Percentiles rank a stretch among this genome's conserved stretches.
Evolutionary conservation across 2,888 invertebrate species (phyloP).

Genomic region (Pandemis corylana): DNA sequence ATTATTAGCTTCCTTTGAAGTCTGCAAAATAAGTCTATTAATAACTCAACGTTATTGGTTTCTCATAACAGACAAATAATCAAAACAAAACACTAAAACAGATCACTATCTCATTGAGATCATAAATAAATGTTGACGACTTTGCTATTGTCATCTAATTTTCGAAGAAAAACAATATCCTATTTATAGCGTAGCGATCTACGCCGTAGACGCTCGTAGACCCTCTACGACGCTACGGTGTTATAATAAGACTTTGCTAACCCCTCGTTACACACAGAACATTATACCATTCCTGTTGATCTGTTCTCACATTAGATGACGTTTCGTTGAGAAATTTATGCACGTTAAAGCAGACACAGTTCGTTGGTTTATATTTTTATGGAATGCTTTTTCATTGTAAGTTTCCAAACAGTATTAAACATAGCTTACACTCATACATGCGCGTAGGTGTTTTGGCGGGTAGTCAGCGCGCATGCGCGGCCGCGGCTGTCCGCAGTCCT

Average conservation of each 20-base stretch:
- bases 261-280: not conserved
- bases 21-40: not conserved
- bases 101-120: not conserved
- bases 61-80: conserved; percentile 2
- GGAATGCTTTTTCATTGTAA: conserved; percentile 51
- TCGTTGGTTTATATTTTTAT: not conserved
- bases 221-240: conserved; percentile 18
- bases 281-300: too few relatives aligned
- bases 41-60: not conserved
- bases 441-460: conserved; percentile 84
- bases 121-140: conserved; percentile 28
- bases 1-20: not conserved
- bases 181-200: conserved; percentile 40
- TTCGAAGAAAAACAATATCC: conserved; percentile 37
- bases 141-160: conserved; percentile 25
- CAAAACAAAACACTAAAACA: conserved; percentile 22
- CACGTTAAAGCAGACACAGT: not conserved
- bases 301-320: not conserved
- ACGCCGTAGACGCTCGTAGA: conserved; percentile 37
- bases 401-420: conserved; percentile 67
- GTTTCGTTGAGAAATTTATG: not conserved
- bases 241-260: conserved; percentile 21
- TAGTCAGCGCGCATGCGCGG: conserved; percentile 73
- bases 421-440: conserved; percentile 72
- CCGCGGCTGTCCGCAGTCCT: conserved; percentile 78